Evolutionary conservation across 2,888 invertebrate species (phyloP), one percentile per base, ranked within the genome.

Genomic region (Drosophila tripunctata): DNA sequence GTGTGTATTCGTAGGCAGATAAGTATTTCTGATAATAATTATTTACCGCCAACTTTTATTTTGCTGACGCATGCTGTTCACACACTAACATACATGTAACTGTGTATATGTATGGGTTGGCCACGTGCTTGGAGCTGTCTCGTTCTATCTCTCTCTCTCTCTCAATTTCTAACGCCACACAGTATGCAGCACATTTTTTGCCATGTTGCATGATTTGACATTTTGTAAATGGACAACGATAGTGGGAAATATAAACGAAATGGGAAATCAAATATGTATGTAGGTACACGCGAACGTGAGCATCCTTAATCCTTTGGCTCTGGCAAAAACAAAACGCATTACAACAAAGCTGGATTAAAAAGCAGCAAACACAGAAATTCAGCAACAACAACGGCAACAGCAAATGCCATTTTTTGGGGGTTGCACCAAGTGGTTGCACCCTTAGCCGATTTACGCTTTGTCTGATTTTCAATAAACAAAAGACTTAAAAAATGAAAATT

Each of bases 301-400:
- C 50, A 57, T 27, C 48, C 14, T 19, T 70, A 70, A 74, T 74
- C 70, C 73, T 62, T 70, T 47, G 58, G 58, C 62, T 47, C 31
- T 40, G 51, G 17, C 36, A 55, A 51, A 33, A 72, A 43, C 50
- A 58, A 54, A 66, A 35, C 52, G 56, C 56, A 70, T 68, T 77
- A 83, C 69, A 80, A 75, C 75, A 85, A 67, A 70, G 61, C 62
- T 22, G 73, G 73, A 70, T 79, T 70, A 78, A 78, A 67, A 76
- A 68, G 76, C 64, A 81, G 73, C 56, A 64, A 67, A 73, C 70
- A 68, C 66, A 61, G 48, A 70, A 82, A 82, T 79, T 73, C 69
- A 78, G 56, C 58, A 56, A 74, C 40, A 68, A 27, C 24, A 47
- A 50, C 43, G 41, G 30, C 51, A 70, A 36, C 36, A 52, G 55